Evolutionary conservation across 2,888 invertebrate genomes (phyloP).

Genomic region (Caenorhabditis sp.): DNA sequence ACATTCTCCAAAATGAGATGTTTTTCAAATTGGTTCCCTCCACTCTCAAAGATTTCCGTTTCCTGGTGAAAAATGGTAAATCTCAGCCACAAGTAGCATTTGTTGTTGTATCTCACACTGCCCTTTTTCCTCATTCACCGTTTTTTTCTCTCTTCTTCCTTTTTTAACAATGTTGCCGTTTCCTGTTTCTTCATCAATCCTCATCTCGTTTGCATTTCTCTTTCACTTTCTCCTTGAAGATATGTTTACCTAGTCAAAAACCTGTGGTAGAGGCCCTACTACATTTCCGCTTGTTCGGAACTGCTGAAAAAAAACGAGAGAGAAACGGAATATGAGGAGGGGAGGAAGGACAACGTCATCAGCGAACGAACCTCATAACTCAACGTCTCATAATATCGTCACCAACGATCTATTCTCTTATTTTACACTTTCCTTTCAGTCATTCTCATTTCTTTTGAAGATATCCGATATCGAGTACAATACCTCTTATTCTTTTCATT

Average conservation of each 20-base stretch:
- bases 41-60: too few species aligned
- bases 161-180: constrained; percentile 44
- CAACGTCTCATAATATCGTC: constrained; percentile 59
- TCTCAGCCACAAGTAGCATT: not conserved
- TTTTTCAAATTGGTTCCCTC: too few species aligned
- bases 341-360: constrained; percentile 37
- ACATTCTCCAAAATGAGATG: too few species aligned
- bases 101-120: constrained; percentile 13
- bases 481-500: constrained; percentile 18
- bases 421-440: constrained; percentile 53
- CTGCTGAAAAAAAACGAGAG: constrained; percentile 11
- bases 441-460: constrained; percentile 49
- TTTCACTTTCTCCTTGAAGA: constrained; percentile 39
- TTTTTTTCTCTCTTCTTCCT: not conserved
- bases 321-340: constrained; percentile 12
- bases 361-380: constrained; percentile 59
- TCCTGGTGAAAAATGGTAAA: too few species aligned
- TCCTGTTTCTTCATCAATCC: constrained; percentile 42
- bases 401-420: constrained; percentile 56
- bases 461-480: constrained; percentile 53
- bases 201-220: constrained; percentile 51
- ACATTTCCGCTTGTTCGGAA: constrained; percentile 48
- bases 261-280: constrained; percentile 34
- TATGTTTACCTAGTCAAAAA: constrained; percentile 61
- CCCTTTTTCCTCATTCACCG: constrained; percentile 20